These are phyloP conservation scores for Sus scrofa DNA, from an alignment of 2,113 vertebrate genomes.

Conservation along the genomic window T2T-Sscrofa CM000827.6:98486501-98487000, in stretches of 20 bases:
- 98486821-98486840: neutral
- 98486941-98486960: neutral
- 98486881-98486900: neutral
- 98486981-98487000: neutral
- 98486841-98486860: constrained; percentile 32
- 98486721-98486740: constrained; percentile 73
- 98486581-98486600: constrained; percentile 91
- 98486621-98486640: constrained; percentile 86
- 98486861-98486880: neutral
- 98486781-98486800: constrained; percentile 32
- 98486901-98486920: neutral
- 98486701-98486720: constrained; percentile 78
- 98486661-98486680: constrained; percentile 85
- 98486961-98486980: neutral
- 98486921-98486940: neutral
- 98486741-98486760: constrained; percentile 38
- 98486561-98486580: constrained; percentile 91
- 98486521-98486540: constrained; percentile 90
- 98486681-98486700: constrained; percentile 88
- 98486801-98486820: neutral
- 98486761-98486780: constrained; percentile 55
- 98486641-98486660: constrained; percentile 89
- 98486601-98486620: constrained; percentile 92
- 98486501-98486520: constrained; percentile 89
- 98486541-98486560: constrained; percentile 69